These are phyloP conservation scores for Tarsius wallacei DNA, from an alignment of 2,797 vertebrate species.

Conservation along the genomic window DNA sequence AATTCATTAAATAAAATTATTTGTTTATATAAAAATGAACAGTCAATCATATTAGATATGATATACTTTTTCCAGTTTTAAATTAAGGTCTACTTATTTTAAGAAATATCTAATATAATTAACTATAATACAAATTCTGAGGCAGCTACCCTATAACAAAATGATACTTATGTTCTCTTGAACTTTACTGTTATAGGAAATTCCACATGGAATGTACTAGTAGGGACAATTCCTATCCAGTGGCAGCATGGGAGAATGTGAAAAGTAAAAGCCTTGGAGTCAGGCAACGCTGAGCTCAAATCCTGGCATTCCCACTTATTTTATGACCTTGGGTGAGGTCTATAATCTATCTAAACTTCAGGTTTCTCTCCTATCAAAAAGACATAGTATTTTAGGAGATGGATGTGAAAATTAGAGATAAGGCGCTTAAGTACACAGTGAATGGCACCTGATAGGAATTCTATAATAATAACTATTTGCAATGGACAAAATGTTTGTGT, in stretches of 20 bases:
- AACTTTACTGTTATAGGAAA: neutral
- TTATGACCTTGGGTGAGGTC: neutral
- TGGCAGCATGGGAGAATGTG: neutral
- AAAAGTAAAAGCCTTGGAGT: neutral
- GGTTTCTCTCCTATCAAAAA: neutral
- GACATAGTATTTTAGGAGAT: neutral
- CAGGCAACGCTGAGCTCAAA: neutral
- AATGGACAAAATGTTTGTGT: neutral
- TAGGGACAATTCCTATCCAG: neutral
- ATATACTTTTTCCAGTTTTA: neutral
- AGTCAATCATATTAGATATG: neutral
- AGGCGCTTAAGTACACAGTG: neutral
- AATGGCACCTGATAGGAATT: neutral
- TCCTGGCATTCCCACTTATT: neutral
- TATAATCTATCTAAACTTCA: neutral
- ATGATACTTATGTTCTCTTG: neutral
- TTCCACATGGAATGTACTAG: neutral
- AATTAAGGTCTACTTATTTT: neutral
- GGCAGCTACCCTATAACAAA: neutral
- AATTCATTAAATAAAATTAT: conserved; percentile 31
- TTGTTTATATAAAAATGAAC: neutral
- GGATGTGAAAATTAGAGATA: neutral
- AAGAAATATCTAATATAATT: neutral
- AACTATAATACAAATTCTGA: neutral
- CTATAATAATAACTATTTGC: neutral